Percentiles rank a stretch among this genome's conserved stretches.
phyloP scores from a whole-genome alignment of 2,888 invertebrate genomes.

The Epsilonema sp. region DNA sequence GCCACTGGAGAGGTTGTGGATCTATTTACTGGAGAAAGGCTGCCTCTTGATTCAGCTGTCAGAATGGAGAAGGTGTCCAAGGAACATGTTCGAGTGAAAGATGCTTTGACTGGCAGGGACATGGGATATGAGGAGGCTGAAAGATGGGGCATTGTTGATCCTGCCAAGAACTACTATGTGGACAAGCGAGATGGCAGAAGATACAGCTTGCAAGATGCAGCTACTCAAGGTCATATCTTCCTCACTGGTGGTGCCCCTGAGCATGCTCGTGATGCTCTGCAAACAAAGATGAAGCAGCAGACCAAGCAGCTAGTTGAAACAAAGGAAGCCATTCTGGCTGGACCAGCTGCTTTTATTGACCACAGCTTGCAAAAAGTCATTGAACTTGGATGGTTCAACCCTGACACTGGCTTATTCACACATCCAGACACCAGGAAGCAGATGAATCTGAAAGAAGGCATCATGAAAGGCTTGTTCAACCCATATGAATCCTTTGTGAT shows the following conservation, averaged over 20 bases:
- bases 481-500: constrained; percentile 26
- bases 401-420: constrained; percentile 46
- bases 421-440: constrained; percentile 43
- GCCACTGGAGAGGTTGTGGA: constrained; percentile 54
- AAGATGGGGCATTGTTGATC: constrained; percentile 32
- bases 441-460: constrained; percentile 49
- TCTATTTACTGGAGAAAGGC: constrained; percentile 42
- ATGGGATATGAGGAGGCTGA: constrained; percentile 34
- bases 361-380: constrained; percentile 57
- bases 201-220: constrained; percentile 53
- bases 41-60: constrained; percentile 49
- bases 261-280: constrained; percentile 23
- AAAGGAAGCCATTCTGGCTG: constrained; percentile 19
- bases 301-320: constrained; percentile 21
- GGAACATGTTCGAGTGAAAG: constrained; percentile 44
- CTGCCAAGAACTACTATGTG: constrained; percentile 21
- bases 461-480: constrained; percentile 32
- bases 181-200: constrained; percentile 24
- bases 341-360: constrained; percentile 14
- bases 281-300: constrained; percentile 25
- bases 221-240: constrained; percentile 57
- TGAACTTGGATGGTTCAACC: constrained; percentile 45
- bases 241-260: constrained; percentile 26
- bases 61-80: constrained; percentile 27
- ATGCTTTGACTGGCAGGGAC: constrained; percentile 49